A percentile compares a stretch with the other conserved stretches of the same genome.
Evolutionary conservation across 2,888 invertebrate species (phyloP).

Genomic region (Chloromyia formosa): DNA sequence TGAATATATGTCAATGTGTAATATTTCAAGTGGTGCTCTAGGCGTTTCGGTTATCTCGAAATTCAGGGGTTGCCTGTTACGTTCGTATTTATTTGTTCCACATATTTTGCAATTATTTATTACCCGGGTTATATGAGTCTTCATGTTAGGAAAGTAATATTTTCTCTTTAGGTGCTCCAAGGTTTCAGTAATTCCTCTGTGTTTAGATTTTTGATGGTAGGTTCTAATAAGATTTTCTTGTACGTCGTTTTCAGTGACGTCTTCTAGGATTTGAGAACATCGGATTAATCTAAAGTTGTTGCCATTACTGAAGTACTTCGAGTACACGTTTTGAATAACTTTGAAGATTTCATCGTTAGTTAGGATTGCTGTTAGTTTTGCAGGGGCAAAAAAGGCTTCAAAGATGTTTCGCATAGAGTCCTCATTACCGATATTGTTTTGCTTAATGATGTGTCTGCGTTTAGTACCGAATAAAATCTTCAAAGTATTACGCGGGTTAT

Average conservation of each 20-base stretch:
- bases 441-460: background rate
- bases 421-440: background rate
- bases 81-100: constrained; percentile 37
- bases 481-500: background rate
- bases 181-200: constrained; percentile 27
- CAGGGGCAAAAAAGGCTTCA: constrained; percentile 1
- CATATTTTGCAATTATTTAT: constrained; percentile 45
- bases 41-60: constrained; percentile 40
- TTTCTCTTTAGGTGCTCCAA: constrained; percentile 43
- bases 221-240: constrained; percentile 2
- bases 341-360: constrained; percentile 47
- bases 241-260: constrained; percentile 20
- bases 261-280: constrained; percentile 18
- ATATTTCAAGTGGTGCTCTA: constrained; percentile 38
- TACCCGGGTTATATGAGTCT: constrained; percentile 32
- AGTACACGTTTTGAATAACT: constrained; percentile 47
- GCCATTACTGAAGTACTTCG: constrained; percentile 33
- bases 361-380: background rate
- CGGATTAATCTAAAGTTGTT: constrained; percentile 15
- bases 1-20: constrained; percentile 16
- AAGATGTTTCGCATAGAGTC: background rate
- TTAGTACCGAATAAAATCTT: background rate
- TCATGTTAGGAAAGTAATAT: constrained; percentile 37
- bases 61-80: constrained; percentile 46
- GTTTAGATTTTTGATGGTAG: background rate